Evolutionary conservation across 2,797 vertebrate genomes (phyloP).

Genomic region (Pachyuromys duprasi): DNA sequence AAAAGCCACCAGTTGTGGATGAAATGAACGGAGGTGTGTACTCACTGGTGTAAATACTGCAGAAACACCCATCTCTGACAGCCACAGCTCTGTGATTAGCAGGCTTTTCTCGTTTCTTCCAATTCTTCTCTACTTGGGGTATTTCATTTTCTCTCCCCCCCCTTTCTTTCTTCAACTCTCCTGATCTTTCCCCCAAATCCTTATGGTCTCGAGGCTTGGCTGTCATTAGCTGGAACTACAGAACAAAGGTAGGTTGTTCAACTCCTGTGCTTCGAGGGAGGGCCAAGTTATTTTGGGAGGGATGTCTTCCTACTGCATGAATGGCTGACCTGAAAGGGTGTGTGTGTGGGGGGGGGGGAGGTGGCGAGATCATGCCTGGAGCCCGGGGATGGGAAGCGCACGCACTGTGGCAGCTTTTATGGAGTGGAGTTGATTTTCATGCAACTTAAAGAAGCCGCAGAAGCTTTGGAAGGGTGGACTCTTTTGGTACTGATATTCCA

Average conservation of each 20-base stretch:
- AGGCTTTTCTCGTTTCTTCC: slow-evolving; percentile 83
- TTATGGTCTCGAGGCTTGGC: slow-evolving; percentile 94
- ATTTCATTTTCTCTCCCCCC: slow-evolving; percentile 57
- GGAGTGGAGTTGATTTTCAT: slow-evolving; percentile 85
- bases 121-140: slow-evolving; percentile 83
- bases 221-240: slow-evolving; percentile 92
- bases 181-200: slow-evolving; percentile 91
- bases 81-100: slow-evolving; percentile 80
- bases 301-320: slow-evolving; percentile 87
- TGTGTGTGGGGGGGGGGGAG: slow-evolving; percentile 5
- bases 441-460: slow-evolving; percentile 83
- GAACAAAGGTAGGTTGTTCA: slow-evolving; percentile 94
- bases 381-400: slow-evolving; percentile 79
- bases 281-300: slow-evolving; percentile 89
- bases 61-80: slow-evolving; percentile 83
- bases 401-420: slow-evolving; percentile 78
- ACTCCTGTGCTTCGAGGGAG: slow-evolving; percentile 87
- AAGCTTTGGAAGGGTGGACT: slow-evolving; percentile 62
- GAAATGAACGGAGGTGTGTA: slow-evolving; percentile 84
- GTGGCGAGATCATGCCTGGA: slow-evolving; percentile 68
- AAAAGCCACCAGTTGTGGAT: slow-evolving; percentile 83
- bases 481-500: slow-evolving; percentile 69
- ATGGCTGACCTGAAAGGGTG: slow-evolving; percentile 87
- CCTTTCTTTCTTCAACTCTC: slow-evolving; percentile 83
- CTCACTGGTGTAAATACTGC: slow-evolving; percentile 85